Base-by-base conservation (phyloP, 2,888 invertebrate genomes). In the Vesta saturnalis region DNA sequence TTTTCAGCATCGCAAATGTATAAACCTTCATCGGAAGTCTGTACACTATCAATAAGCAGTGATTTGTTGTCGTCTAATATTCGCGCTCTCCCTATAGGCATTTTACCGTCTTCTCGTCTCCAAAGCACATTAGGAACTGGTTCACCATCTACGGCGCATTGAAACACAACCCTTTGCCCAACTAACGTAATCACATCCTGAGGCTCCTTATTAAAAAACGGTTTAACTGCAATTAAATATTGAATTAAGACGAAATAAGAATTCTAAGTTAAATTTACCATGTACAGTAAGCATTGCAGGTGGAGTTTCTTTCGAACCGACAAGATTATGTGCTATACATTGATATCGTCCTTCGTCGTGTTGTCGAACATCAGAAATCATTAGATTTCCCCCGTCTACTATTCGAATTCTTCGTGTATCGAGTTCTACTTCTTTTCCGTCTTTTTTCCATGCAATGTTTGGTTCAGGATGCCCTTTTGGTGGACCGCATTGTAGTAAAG, bases 391-490 rank as follows among this genome's bases (percentile, higher is more conserved):
- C 70, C 93, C 94, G 79, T 96, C 96, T 72, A 94, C 91, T 76
- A 96, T 89, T 74, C 86, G 85, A 61, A 86, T 83, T 68, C 86
- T 82, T 55, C 84, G 77, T 30, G 82, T 83, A 69, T 85, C 85
- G 64, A 87, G 82, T 73, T 87, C 87, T 76, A 88, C 77, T 21
- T 85, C 83, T 58, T 85, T 83, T 62, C 85, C 85, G 79, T 88
- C 86, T 86, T 94, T 96, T 80, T 92, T 91, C 99, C 99, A 99
- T 79, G 92, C 89, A 61, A 99, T 89, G 62, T 91, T 92, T 19
- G 98, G 98, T 81, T 97, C 97, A 0, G 99, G 98, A 82, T 95
- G 93, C 61, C 99, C 99, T 83, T 93, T 92, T 12, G 99, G 99
- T 62, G 98, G 93, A 62, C 93, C 91, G 85, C 99, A 99, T 87